A percentile compares a stretch with the other conserved stretches of the same genome.
Evolutionary conservation across 1,140 invertebrate species (phyloP).

Genomic region (Calliopsis andreniformis): DNA sequence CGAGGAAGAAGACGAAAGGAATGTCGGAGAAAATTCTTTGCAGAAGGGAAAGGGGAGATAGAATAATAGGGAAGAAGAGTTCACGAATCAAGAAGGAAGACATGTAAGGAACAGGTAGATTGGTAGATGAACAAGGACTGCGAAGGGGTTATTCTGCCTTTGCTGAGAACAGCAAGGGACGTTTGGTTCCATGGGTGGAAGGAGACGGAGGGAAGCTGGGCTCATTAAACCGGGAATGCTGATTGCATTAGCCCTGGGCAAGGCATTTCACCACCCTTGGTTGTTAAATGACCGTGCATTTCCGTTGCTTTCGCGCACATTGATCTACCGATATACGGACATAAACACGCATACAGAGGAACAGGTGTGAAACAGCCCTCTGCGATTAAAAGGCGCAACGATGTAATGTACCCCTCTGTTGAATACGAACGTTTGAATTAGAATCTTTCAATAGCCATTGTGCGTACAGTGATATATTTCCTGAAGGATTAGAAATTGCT

Average conservation of each 20-base stretch:
- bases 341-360: neutral
- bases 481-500: neutral
- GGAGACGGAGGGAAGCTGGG: conserved; percentile 50
- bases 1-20: neutral
- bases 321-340: neutral
- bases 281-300: conserved; percentile 69
- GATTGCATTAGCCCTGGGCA: conserved; percentile 72
- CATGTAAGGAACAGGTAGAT: neutral
- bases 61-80: conserved; percentile 17
- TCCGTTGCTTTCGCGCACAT: conserved; percentile 50
- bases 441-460: conserved; percentile 8
- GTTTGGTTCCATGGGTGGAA: conserved; percentile 6
- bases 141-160: conserved; percentile 10
- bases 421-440: conserved; percentile 32
- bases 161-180: conserved; percentile 43
- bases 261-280: conserved; percentile 58
- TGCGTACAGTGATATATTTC: neutral
- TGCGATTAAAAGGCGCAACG: conserved; percentile 38
- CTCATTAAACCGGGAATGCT: conserved; percentile 75
- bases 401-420: conserved; percentile 16
- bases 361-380: conserved; percentile 7
- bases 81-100: conserved; percentile 5
- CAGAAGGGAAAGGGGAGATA: conserved; percentile 3
- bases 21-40: neutral
- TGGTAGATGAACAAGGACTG: neutral